Evolutionary conservation across 2,888 invertebrate species (phyloP).

Genomic region (Aromia moschata): DNA sequence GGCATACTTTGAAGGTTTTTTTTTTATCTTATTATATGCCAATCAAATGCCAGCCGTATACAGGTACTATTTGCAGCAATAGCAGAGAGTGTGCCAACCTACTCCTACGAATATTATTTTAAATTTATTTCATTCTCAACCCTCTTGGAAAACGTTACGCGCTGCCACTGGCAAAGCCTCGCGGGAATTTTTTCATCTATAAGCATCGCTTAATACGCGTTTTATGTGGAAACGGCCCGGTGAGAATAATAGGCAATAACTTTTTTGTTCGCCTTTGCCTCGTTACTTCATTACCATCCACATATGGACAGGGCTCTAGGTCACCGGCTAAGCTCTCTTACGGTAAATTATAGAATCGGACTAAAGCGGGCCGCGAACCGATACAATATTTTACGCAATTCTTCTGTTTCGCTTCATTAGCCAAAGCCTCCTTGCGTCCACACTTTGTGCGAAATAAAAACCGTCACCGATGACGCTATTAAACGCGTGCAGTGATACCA

Average conservation of each 20-base stretch:
- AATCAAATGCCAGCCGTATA: too few relatives aligned
- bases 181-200: neutral
- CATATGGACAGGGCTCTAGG: neutral
- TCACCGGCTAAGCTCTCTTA: neutral
- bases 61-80: too few relatives aligned
- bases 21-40: too few relatives aligned
- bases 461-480: too few relatives aligned
- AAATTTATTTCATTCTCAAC: too few relatives aligned
- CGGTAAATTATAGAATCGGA: neutral
- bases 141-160: neutral
- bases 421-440: neutral
- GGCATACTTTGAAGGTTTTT: too few relatives aligned
- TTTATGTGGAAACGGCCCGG: neutral
- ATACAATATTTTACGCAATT: neutral
- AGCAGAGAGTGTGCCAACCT: too few relatives aligned
- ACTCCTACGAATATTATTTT: too few relatives aligned
- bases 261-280: too few relatives aligned
- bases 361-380: neutral
- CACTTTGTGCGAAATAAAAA: too few relatives aligned
- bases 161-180: too few relatives aligned
- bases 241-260: neutral
- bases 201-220: neutral
- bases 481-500: too few relatives aligned
- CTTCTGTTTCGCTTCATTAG: neutral
- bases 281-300: neutral